phyloP scores from a whole-genome alignment of 2,888 invertebrate species.

The Steinernema carpocapsae region DNA sequence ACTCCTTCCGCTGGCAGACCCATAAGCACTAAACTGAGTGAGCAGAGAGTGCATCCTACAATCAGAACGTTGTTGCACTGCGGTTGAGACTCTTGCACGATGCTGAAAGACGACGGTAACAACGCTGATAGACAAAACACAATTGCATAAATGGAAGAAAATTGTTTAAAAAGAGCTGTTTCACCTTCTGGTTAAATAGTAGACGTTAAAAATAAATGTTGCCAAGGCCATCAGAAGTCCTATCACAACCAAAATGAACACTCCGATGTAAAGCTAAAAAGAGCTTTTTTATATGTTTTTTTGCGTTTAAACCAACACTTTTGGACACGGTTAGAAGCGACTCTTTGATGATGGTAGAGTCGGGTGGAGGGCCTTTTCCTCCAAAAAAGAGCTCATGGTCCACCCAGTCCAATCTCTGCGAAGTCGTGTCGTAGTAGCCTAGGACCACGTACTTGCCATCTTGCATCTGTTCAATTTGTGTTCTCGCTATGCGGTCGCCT shows the following conservation, averaged over 20 bases:
- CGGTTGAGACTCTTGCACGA: slow-evolving; percentile 94
- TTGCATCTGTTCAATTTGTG: slow-evolving; percentile 94
- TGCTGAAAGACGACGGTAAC: slow-evolving; percentile 74
- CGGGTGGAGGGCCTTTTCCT: slow-evolving; percentile 63
- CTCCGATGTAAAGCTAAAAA: slow-evolving; percentile 82
- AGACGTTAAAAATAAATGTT: slow-evolving; percentile 88
- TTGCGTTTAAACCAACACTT: slow-evolving; percentile 44
- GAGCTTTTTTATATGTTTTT: neutral
- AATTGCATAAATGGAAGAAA: no score
- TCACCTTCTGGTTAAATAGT: slow-evolving; percentile 89
- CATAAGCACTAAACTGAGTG: slow-evolving; percentile 86
- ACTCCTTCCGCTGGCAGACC: slow-evolving; percentile 72
- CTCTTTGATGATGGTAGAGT: slow-evolving; percentile 61
- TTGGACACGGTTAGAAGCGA: slow-evolving; percentile 60
- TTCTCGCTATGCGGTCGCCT: slow-evolving; percentile 96
- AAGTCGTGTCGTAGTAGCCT: slow-evolving; percentile 93
- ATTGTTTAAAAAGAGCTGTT: neutral
- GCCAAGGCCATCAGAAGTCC: slow-evolving; percentile 85
- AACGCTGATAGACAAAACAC: neutral
- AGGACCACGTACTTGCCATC: slow-evolving; percentile 91
- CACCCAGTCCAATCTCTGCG: slow-evolving; percentile 92
- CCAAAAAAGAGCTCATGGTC: slow-evolving; percentile 78
- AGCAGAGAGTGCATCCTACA: slow-evolving; percentile 88
- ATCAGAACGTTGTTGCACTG: slow-evolving; percentile 95
- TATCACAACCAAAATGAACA: slow-evolving; percentile 86